phyloP scores from a whole-genome alignment of 2,797 vertebrate genomes.

The Sebastes goodei region DNA sequence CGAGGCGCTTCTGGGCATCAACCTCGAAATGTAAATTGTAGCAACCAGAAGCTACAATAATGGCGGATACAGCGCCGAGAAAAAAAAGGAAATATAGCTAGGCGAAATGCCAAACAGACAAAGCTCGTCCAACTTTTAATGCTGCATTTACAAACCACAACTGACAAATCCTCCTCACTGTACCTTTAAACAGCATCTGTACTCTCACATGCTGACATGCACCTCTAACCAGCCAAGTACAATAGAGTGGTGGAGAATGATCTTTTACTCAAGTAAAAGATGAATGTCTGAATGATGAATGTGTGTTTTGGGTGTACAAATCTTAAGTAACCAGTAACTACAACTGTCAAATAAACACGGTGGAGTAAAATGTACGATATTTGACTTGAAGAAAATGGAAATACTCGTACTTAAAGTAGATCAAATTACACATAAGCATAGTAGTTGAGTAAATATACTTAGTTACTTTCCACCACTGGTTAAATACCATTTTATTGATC shows the following conservation, averaged over 20 bases:
- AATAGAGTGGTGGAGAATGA: not conserved
- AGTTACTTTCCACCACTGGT: not conserved
- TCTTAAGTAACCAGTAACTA: not conserved
- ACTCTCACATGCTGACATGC: not conserved
- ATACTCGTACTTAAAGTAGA: not conserved
- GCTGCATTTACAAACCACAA: not conserved
- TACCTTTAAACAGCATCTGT: not conserved
- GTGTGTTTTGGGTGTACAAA: not conserved
- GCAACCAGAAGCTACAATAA: not conserved
- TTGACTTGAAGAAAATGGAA: not conserved
- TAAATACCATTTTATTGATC: not conserved
- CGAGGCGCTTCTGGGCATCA: not conserved
- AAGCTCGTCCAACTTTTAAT: not conserved
- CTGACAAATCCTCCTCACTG: not conserved
- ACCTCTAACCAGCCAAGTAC: not conserved
- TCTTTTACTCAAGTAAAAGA: not conserved
- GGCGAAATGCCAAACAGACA: not conserved
- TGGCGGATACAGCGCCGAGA: too few species aligned
- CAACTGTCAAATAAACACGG: not conserved
- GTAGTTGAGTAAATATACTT: not conserved
- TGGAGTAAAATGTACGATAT: not conserved
- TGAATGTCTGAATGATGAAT: not conserved
- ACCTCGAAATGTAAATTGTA: not conserved
- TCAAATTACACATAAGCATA: not conserved
- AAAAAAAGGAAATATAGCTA: not conserved